Conservation (phyloP, 2,888 invertebrate species). For the Baronia brevicornis region DNA sequence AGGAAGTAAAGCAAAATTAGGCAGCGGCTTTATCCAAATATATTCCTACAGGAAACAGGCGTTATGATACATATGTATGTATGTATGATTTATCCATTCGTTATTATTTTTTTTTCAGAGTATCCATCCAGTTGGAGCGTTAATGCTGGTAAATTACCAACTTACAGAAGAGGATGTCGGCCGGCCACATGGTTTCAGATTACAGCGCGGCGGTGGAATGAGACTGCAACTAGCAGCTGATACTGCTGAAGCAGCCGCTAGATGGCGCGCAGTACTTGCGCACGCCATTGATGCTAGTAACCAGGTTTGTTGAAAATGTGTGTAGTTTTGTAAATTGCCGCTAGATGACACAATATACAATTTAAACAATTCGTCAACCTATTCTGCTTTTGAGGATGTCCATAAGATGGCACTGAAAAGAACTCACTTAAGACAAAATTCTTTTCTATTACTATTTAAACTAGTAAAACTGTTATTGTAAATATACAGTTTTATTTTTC, state of each 20-base stretch:
- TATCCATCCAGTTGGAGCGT: conserved; percentile 91
- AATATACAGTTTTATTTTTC: too few species aligned
- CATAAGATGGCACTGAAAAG: background rate
- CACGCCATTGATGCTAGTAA: conserved; percentile 86
- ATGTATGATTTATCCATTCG: background rate
- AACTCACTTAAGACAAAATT: background rate
- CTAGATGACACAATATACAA: conserved; percentile 14
- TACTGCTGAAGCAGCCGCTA: conserved; percentile 80
- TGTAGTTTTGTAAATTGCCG: background rate
- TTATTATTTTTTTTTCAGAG: conserved; percentile 71
- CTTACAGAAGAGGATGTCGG: conserved; percentile 80
- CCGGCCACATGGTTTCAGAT: conserved; percentile 81
- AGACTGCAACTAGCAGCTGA: conserved; percentile 88
- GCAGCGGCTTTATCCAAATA: background rate
- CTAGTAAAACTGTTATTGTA: too few species aligned
- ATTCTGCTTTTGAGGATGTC: too few species aligned
- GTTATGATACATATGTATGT: too few species aligned
- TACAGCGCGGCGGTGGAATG: conserved; percentile 82
- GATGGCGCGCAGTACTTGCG: conserved; percentile 86
- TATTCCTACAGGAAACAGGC: too few species aligned
- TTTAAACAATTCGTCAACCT: too few species aligned
- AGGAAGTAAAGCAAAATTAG: background rate
- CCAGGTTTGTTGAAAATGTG: conserved; percentile 56
- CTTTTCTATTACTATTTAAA: too few species aligned
- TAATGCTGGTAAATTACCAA: conserved; percentile 89